Base-by-base conservation (phyloP, 2,113 vertebrate genomes). In the Aleadryas rufinucha region DNA sequence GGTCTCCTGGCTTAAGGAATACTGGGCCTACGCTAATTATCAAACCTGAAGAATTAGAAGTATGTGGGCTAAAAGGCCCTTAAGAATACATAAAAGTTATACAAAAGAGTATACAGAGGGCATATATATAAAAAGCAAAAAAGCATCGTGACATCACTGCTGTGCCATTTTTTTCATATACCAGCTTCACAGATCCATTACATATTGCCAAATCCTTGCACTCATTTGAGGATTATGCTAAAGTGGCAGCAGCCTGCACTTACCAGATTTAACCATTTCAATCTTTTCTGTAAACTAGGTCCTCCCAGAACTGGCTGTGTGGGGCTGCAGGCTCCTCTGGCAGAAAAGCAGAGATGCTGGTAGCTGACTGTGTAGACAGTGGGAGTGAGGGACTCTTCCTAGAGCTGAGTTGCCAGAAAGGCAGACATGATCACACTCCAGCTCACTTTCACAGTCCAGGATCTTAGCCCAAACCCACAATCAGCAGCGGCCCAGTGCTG, bases 161-260 rank as follows among this genome's bases (percentile, higher is more conserved):
- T 69, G 17, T 64, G 59, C 42, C 0, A 0, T 60, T 85, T 49
- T 70, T 14, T 35, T 45, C n/a, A 3, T 7, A 30, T 74, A 52
- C 11, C 31, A 74, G 30, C 54, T 59, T 90, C 70, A n/a, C 1
- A 0, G 45, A 49, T 35, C 44, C 8, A 9, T 92, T 84, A 27
- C 17, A 26, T 66, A 10, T 27, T 86, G 69, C 42, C 31, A 92
- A 66, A 44, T 59, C 54, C 30, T 68, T 37, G 19, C 23, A 23
- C 14, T 87, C 10, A 2, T 78, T 63, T 68, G 27, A 82, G 35
- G 44, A 56, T 66, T 84, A 45, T 66, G 39, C 95, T 39, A 37
- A 47, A 84, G 56, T 27, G 2, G 2, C 12, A 23, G 13, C 59
- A 83, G 41, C 28, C 44, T 65, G 35, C 75, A 23, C n/a, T 53